Evolutionary conservation across 1,140 invertebrate genomes (phyloP).

Genomic region (Megalopta genalis): DNA sequence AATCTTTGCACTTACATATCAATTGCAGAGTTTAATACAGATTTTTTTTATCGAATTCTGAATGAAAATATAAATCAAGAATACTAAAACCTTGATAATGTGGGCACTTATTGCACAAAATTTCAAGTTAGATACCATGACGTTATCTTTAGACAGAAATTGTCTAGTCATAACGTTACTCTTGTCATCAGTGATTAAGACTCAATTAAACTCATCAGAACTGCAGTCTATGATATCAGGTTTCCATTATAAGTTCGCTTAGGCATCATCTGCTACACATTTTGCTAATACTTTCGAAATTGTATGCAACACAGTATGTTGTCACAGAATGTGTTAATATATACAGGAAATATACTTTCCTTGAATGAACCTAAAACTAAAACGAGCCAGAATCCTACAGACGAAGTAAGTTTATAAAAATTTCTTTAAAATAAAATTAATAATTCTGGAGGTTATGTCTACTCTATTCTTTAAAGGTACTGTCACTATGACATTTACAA

Average conservation of each 20-base stretch:
- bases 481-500: neutral
- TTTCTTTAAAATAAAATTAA: neutral
- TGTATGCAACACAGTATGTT: conserved; percentile 48
- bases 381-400: conserved; percentile 88
- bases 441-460: conserved; percentile 54
- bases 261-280: neutral
- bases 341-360: conserved; percentile 92
- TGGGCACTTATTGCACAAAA: too few relatives aligned
- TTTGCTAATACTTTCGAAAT: neutral
- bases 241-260: neutral
- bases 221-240: conserved; percentile 15
- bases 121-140: too few relatives aligned
- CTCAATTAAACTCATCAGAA: neutral
- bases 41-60: too few relatives aligned
- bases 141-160: conserved; percentile 2
- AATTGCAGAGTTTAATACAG: too few relatives aligned
- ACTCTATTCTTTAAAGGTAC: neutral
- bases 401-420: conserved; percentile 84
- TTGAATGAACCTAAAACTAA: conserved; percentile 91
- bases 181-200: conserved; percentile 9
- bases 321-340: conserved; percentile 80
- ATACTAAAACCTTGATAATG: too few relatives aligned
- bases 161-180: conserved; percentile 5
- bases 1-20: too few relatives aligned
- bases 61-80: too few relatives aligned